These are phyloP conservation scores for Periophthalmodon schlosseri DNA, from an alignment of 2,113 vertebrate species.

Conservation along the genomic window DNA sequence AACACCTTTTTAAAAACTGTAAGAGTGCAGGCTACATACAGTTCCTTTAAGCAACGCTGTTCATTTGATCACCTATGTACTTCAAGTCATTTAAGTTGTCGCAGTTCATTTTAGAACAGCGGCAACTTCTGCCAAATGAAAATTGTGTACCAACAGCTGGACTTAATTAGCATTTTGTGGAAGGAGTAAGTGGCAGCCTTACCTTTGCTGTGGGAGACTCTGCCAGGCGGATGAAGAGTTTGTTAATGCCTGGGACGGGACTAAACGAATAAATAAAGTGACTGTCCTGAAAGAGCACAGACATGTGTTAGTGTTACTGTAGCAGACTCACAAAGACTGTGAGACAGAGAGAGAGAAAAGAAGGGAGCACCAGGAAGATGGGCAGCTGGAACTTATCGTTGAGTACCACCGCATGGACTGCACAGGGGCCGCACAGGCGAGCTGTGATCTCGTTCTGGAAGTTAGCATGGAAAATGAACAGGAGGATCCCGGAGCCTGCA, in stretches of 20 bases:
- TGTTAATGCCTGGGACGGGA: constrained; percentile 88
- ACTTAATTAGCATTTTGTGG: too few species aligned
- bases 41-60: too few species aligned
- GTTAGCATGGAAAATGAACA: constrained; percentile 95
- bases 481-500: constrained; percentile 89
- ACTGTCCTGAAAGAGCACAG: constrained; percentile 82
- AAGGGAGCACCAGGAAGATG: constrained; percentile 84
- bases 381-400: constrained; percentile 98
- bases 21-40: too few species aligned
- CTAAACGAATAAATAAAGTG: constrained; percentile 99
- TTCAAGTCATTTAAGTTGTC: too few species aligned
- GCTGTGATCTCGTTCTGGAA: constrained; percentile 88
- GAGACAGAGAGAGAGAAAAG: too few species aligned
- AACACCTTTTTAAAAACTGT: too few species aligned
- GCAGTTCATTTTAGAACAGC: too few species aligned
- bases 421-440: constrained; percentile 91
- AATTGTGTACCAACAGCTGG: too few species aligned
- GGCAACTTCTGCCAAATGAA: too few species aligned
- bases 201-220: constrained; percentile 93
- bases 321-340: background rate
- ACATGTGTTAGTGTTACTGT: background rate
- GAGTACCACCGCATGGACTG: constrained; percentile 93
- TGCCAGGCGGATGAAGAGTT: constrained; percentile 89
- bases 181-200: constrained; percentile 9
- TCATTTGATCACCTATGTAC: too few species aligned